Evolutionary conservation across 2,888 invertebrate genomes (phyloP).

Genomic region (Polia nebulosa): DNA sequence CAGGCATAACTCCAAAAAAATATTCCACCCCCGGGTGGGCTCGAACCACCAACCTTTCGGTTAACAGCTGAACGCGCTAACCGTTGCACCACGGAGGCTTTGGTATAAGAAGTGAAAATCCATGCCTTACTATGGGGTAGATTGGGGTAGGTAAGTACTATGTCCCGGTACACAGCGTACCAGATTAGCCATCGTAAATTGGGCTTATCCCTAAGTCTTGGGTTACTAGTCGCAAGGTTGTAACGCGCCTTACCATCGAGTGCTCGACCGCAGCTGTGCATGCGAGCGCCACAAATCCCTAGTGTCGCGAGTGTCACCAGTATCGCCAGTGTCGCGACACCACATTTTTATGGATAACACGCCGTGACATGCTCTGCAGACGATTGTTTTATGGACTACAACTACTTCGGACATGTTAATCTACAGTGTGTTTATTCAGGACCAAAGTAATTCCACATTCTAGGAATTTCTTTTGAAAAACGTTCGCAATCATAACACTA

Average conservation of each 20-base stretch:
- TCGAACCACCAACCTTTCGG: conserved; percentile 94
- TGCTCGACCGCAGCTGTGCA: conserved; percentile 44
- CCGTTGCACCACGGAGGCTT: conserved; percentile 89
- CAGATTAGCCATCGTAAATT: conserved; percentile 21
- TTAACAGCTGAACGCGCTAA: conserved; percentile 99
- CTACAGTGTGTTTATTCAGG: background rate
- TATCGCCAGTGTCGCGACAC: background rate
- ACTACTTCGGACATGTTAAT: conserved; percentile 7
- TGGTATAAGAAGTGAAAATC: background rate
- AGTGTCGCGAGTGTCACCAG: conserved; percentile 7
- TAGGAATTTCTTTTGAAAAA: conserved; percentile 1
- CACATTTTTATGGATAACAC: conserved; percentile 32
- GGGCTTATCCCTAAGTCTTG: background rate
- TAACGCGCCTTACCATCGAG: conserved; percentile 27
- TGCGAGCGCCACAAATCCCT: conserved; percentile 25
- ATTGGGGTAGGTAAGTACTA: background rate
- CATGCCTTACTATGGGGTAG: background rate
- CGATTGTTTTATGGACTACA: conserved; percentile 22
- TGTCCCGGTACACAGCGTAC: background rate
- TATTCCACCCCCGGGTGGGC: conserved; percentile 13
- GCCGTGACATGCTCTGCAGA: conserved; percentile 16
- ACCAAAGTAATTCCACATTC: background rate
- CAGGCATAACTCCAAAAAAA: too few species aligned
- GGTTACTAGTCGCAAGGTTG: conserved; percentile 4
- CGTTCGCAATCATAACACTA: background rate